phyloP scores from a whole-genome alignment of 2,797 vertebrate genomes.

The Chelon labrosus region DNA sequence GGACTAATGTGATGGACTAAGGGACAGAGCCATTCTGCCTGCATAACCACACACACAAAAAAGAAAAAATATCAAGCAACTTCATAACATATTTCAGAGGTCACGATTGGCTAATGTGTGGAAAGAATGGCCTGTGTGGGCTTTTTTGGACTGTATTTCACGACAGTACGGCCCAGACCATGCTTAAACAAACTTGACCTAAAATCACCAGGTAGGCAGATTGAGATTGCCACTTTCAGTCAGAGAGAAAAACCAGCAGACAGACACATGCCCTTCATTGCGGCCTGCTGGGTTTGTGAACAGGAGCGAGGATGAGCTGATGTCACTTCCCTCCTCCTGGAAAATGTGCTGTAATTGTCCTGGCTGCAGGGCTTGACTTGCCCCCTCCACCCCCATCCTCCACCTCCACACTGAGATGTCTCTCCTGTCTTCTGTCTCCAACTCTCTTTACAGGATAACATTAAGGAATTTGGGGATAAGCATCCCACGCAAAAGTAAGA shows the following conservation, averaged over 20 bases:
- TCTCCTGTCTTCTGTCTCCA: conserved; percentile 79
- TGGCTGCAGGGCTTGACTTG: conserved; percentile 81
- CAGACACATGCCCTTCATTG: conserved; percentile 79
- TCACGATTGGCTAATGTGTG: conserved; percentile 16
- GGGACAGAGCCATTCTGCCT: neutral
- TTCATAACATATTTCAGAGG: conserved; percentile 1
- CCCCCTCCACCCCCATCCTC: conserved; percentile 67
- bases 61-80: neutral
- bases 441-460: conserved; percentile 91
- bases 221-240: conserved; percentile 49
- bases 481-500: conserved; percentile 96
- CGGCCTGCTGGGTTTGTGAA: conserved; percentile 75
- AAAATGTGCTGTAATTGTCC: conserved; percentile 88
- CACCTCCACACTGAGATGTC: conserved; percentile 69
- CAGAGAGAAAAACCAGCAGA: conserved; percentile 73
- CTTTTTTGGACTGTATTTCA: conserved; percentile 30
- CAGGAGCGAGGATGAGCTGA: conserved; percentile 85
- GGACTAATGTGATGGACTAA: neutral
- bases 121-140: conserved; percentile 10
- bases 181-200: conserved; percentile 39
- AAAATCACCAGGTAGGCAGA: conserved; percentile 52
- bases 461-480: conserved; percentile 97
- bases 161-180: conserved; percentile 15
- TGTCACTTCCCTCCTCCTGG: conserved; percentile 87
- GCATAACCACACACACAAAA: conserved; percentile 3